Evolutionary conservation across 2,113 vertebrate genomes (phyloP).

Genomic region (Poeciliopsis retropinna): DNA sequence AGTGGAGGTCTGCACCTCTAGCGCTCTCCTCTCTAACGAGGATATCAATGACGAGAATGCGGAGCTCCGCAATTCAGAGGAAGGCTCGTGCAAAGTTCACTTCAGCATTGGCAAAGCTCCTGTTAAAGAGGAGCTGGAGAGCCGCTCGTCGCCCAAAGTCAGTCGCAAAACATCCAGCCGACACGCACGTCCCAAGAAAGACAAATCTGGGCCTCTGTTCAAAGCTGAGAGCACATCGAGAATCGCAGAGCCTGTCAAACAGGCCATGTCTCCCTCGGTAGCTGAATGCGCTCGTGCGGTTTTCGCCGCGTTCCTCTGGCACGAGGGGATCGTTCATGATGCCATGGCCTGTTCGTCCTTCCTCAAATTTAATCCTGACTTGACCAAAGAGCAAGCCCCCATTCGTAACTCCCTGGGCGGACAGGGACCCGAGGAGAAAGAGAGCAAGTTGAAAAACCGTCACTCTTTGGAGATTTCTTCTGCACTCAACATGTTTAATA

Average conservation of each 20-base stretch:
- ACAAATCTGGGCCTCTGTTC: constrained; percentile 93
- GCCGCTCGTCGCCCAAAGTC: constrained; percentile 94
- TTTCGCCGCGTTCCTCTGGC: constrained; percentile 97
- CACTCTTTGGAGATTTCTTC: constrained; percentile 98
- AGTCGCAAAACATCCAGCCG: constrained; percentile 92
- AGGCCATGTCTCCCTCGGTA: constrained; percentile 98
- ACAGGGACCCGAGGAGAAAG: constrained; percentile 91
- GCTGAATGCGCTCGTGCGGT: constrained; percentile 96
- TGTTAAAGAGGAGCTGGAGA: constrained; percentile 92
- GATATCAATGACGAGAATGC: constrained; percentile 87
- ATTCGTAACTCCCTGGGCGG: constrained; percentile 90
- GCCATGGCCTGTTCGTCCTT: constrained; percentile 99
- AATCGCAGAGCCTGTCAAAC: constrained; percentile 92
- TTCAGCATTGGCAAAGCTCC: constrained; percentile 99
- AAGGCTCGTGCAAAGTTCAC: constrained; percentile 92
- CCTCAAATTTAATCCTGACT: constrained; percentile 96
- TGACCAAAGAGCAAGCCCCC: constrained; percentile 96
- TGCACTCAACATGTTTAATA: constrained; percentile 98
- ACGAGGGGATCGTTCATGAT: constrained; percentile 98
- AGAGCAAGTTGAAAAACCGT: constrained; percentile 95
- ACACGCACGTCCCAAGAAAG: constrained; percentile 94
- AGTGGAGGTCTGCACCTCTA: constrained; percentile 96
- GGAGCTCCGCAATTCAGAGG: constrained; percentile 85
- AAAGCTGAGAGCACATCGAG: constrained; percentile 86
- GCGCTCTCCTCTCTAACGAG: constrained; percentile 89